Evolutionary conservation across 1,140 invertebrate genomes (phyloP).

Genomic region (Leptinotarsa defecta): DNA sequence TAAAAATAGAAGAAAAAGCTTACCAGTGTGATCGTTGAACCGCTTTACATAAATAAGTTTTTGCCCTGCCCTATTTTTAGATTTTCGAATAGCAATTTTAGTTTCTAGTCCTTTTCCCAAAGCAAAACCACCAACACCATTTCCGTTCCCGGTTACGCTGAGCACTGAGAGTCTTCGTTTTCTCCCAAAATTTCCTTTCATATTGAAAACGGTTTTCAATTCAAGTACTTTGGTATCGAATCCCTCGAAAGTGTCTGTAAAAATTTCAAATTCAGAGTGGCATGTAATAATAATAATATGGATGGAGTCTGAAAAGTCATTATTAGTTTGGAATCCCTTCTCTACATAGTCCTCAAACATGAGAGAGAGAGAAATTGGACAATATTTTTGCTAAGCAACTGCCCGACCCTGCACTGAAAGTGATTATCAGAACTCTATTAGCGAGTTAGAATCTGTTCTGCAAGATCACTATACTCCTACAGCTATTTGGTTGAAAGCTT

Average conservation of each 20-base stretch:
- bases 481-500: no score
- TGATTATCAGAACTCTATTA: no score
- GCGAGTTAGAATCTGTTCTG: no score
- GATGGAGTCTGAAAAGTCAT: no score
- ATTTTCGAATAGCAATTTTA: conserved; percentile 68
- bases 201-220: conserved; percentile 78
- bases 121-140: conserved; percentile 85
- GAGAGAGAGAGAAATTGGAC: no score
- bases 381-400: no score
- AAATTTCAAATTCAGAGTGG: not conserved
- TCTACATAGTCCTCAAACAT: no score
- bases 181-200: conserved; percentile 86
- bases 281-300: no score
- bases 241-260: conserved; percentile 80
- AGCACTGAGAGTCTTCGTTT: conserved; percentile 69
- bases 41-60: conserved; percentile 83
- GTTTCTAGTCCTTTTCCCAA: conserved; percentile 71
- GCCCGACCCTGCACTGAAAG: no score
- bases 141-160: conserved; percentile 85
- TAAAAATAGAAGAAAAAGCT: conserved; percentile 1
- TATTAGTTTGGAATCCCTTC: no score
- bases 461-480: no score
- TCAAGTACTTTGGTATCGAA: conserved; percentile 89
- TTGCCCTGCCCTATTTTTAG: conserved; percentile 85
- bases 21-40: conserved; percentile 84